Base-by-base conservation (phyloP, 2,113 vertebrate genomes). In the Mustelus asterias region DNA sequence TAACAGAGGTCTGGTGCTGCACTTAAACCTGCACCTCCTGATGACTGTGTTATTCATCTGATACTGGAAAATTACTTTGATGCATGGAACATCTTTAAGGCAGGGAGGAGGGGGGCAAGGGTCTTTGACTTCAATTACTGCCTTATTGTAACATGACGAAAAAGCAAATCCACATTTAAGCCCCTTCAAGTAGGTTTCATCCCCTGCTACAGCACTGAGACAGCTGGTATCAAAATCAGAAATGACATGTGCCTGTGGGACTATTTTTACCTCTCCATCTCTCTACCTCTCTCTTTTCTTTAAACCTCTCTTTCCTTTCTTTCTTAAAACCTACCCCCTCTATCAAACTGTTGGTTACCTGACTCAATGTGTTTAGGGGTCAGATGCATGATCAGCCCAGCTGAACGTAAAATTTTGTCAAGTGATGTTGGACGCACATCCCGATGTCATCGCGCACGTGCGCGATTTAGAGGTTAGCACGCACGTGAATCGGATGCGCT, bases 1-100 rank as follows among this genome's bases (percentile, higher is more conserved):
- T 93, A 93, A 93, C 58, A 93, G 60, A 67, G 67, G 60, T 37
- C 89, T 93, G 60, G 60, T 93, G 80, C 89, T 93, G 89, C 89
- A 67, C 89, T 67, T 93, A 65, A 93, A n/a, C 29, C 18, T 65
- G 63, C 16, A n/a, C 33, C 89, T 65, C 60, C 16, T 65, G 60
- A 93, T 37, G n/a, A 37, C 89, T 65, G 65, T 58, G 58, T 93
- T 65, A 37, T 93, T 63, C 89, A 65, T 93, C n/a, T 37, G n/a
- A n/a, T 65, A 16, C 89, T 65, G 60, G n/a, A 93, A 93, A 67
- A 65, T 93, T 37, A 37, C 60, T 33, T 92, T 65, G n/a, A 76
- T 33, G 89, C 60, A 93, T n/a, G 16, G 8, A 65, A 37, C 33
- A 93, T 67, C 18, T 37, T n/a, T 93, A 63, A 93, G 89, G 7